Percentiles rank a stretch among this genome's conserved stretches.
These are phyloP conservation scores for Campoplex capitator DNA, from an alignment of 2,888 invertebrate genomes.

Conservation along the genomic window DNA sequence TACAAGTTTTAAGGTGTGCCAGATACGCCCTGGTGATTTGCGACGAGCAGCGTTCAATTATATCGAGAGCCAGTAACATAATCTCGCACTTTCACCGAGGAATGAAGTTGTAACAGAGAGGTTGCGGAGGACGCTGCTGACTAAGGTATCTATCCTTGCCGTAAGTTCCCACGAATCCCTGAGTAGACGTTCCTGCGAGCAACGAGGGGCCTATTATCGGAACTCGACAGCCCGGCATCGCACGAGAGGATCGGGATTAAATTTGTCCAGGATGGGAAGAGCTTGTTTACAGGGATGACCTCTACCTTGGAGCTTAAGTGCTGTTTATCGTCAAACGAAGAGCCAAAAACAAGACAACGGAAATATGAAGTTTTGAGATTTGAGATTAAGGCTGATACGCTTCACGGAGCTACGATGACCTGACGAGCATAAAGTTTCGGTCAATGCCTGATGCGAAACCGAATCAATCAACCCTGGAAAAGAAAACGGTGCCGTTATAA, in stretches of 20 bases:
- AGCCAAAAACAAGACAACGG: slow-evolving; percentile 80
- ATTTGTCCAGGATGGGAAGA: neutral
- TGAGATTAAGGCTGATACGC: neutral
- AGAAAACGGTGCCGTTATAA: neutral
- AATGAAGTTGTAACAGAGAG: slow-evolving; percentile 2
- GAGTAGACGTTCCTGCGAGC: neutral
- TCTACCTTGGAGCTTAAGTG: slow-evolving; percentile 74
- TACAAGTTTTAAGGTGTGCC: neutral
- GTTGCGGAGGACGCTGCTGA: neutral
- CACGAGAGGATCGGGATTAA: neutral
- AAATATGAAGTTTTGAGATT: slow-evolving; percentile 53
- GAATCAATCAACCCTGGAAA: neutral
- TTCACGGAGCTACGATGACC: neutral
- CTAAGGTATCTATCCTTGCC: neutral
- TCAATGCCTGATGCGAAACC: neutral
- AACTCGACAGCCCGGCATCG: slow-evolving; percentile 1
- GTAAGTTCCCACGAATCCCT: slow-evolving; percentile 33
- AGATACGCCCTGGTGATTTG: neutral
- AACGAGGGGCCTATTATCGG: too few relatives aligned
- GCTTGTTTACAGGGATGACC: slow-evolving; percentile 27
- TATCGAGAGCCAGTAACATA: neutral
- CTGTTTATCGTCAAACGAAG: slow-evolving; percentile 72
- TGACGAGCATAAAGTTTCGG: neutral
- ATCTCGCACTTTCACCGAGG: neutral
- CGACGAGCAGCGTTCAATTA: neutral